Evolutionary conservation across 2,797 vertebrate genomes (phyloP), one percentile per base, ranked within the genome.

Genomic region (Gobio occitaniae): DNA sequence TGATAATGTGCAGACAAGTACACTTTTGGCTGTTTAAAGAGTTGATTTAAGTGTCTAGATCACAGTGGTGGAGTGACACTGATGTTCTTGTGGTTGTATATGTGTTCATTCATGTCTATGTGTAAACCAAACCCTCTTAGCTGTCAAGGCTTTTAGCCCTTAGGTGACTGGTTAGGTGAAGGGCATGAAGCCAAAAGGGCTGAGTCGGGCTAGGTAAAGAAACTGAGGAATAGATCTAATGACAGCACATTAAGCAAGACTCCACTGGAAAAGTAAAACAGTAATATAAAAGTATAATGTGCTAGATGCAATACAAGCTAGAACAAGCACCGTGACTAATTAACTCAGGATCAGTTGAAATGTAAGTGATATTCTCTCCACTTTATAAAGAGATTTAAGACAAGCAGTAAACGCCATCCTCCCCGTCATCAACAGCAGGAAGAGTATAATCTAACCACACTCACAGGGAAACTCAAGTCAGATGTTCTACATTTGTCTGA

Each of bases 401-500:
- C 50, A 13, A n/a, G 65, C 19, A 17, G 12, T 32, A 59, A 69
- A 59, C 3, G 1, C 29, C 66, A 78, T n/a, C 25, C 6, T 79
- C 50, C 69, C 29, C 47, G 21, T 70, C 41, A 38, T 38, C 75
- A 61, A 63, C 52, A 82, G 63, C 65, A 61, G 48, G 36, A 68
- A 71, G 36, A n/a, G 10, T 61, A 78, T 52, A 80, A 77, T 82
- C 44, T 10, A 63, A 80, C 69, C 75, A 82, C 68, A 81, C 50
- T 80, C 59, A 59, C n/a, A 54, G 25, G 48, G 21, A 85, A 82
- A 76, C 65, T 84, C 36, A 71, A 44, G 21, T 85, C 71, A 85
- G 83, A 84, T 66, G 86, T 81, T 86, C 80, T 71, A 19, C 77
- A 75, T 75, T 78, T 72, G 66, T 87, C 38, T 80, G 82, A 63